Conservation (phyloP, 2,888 invertebrate species). For the Stenodema calcarata region DNA sequence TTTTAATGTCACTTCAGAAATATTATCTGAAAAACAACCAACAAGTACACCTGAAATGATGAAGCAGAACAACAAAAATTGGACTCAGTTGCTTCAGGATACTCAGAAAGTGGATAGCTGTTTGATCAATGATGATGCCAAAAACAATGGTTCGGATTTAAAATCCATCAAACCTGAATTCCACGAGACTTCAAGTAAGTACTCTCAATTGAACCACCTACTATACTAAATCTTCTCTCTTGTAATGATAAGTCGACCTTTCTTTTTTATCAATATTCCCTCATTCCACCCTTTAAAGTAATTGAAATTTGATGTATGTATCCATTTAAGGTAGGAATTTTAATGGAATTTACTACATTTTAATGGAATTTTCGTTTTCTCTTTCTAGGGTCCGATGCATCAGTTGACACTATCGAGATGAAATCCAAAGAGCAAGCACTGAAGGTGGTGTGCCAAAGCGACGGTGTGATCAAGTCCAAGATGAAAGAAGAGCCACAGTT, state of each 20-base stretch:
- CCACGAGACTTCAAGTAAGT: constrained; percentile 5
- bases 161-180: constrained; percentile 7
- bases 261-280: too few relatives aligned
- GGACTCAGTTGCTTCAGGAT: constrained; percentile 21
- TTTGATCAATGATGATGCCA: not conserved
- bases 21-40: not conserved
- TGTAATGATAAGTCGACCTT: too few relatives aligned
- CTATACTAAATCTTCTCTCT: too few relatives aligned
- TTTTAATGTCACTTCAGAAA: not conserved
- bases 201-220: not conserved
- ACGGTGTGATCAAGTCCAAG: constrained; percentile 19
- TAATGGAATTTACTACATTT: too few relatives aligned
- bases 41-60: not conserved
- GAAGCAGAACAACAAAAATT: constrained; percentile 16
- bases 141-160: not conserved
- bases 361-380: not conserved
- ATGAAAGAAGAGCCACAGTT: constrained; percentile 23
- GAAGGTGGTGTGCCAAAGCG: not conserved
- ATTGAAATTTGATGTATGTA: too few relatives aligned
- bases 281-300: too few relatives aligned
- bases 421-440: not conserved
- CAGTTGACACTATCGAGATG: not conserved
- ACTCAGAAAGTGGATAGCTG: constrained; percentile 12
- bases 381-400: not conserved
- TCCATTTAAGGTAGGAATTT: too few relatives aligned